Evolutionary conservation across 2,113 vertebrate genomes (phyloP).

Genomic region (Nothobranchius furzeri): DNA sequence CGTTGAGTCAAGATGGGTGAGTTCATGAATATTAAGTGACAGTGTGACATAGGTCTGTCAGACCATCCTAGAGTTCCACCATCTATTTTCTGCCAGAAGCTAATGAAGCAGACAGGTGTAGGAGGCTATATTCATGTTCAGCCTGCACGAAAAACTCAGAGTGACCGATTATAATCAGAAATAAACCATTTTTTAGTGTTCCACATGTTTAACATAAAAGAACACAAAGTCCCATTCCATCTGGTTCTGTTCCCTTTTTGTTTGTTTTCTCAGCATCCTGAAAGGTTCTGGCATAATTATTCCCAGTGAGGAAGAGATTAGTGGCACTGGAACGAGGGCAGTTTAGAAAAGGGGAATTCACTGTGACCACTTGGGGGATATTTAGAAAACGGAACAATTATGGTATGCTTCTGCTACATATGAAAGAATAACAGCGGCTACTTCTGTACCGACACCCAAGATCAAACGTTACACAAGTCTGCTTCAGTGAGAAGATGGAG

Average conservation of each 20-base stretch:
- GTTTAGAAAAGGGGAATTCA: constrained; percentile 45
- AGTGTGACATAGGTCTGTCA: too few relatives aligned
- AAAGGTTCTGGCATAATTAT: constrained; percentile 58
- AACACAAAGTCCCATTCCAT: constrained; percentile 32
- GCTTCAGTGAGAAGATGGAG: too few relatives aligned
- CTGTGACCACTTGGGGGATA: constrained; percentile 47
- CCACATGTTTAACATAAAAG: not conserved
- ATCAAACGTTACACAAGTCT: not conserved
- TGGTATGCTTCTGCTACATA: constrained; percentile 29
- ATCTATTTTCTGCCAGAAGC: too few relatives aligned
- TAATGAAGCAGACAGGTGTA: too few relatives aligned
- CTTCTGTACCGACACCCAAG: not conserved
- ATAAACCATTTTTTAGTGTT: not conserved
- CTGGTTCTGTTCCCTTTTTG: constrained; percentile 51
- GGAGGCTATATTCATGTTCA: too few relatives aligned
- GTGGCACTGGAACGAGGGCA: constrained; percentile 37
- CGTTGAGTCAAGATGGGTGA: too few relatives aligned
- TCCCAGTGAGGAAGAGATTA: constrained; percentile 64
- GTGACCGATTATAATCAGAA: too few relatives aligned
- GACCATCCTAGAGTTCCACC: too few relatives aligned
- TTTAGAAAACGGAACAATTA: constrained; percentile 46
- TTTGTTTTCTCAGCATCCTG: constrained; percentile 66
- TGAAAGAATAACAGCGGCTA: constrained; percentile 13
- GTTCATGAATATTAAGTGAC: too few relatives aligned
- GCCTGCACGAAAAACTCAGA: too few relatives aligned